phyloP scores from a whole-genome alignment of 2,797 vertebrate species.

The Novumbra hubbsi region DNA sequence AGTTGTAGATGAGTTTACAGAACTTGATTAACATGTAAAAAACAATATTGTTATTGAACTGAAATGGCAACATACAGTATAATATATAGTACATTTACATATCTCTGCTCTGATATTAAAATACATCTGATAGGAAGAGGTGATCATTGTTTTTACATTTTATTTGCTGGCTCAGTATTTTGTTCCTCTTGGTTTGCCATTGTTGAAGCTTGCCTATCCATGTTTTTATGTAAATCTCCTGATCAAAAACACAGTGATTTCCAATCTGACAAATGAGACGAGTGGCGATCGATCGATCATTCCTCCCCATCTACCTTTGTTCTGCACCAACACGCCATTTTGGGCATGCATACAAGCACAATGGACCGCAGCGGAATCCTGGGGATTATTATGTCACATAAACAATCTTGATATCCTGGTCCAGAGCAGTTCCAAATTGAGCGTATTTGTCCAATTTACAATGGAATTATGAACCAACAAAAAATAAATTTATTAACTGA shows the following conservation, averaged over 20 bases:
- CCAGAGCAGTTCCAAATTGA: not conserved
- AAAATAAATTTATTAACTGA: not conserved
- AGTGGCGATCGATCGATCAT: not conserved
- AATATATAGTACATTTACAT: not conserved
- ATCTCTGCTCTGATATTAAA: not conserved
- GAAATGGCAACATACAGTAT: constrained; percentile 3
- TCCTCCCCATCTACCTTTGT: not conserved
- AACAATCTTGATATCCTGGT: not conserved
- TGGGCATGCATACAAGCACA: not conserved
- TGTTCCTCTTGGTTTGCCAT: constrained; percentile 1
- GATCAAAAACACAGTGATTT: constrained; percentile 12
- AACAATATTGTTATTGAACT: constrained; percentile 10
- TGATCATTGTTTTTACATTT: not conserved
- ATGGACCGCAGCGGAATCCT: not conserved
- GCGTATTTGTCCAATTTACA: not conserved
- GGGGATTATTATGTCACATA: not conserved
- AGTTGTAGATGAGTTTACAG: not conserved
- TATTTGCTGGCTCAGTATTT: constrained; percentile 14
- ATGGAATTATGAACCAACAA: not conserved
- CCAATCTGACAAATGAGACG: constrained; percentile 12
- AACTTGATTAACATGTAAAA: not conserved
- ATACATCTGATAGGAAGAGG: not conserved
- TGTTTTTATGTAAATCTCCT: constrained; percentile 11
- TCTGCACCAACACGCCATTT: not conserved
- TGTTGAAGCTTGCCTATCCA: not conserved